A percentile compares a stretch with the other conserved stretches of the same genome.
These are phyloP conservation scores for Aphaenogaster rudis DNA, from an alignment of 1,140 invertebrate species.

Conservation along the genomic window DNA sequence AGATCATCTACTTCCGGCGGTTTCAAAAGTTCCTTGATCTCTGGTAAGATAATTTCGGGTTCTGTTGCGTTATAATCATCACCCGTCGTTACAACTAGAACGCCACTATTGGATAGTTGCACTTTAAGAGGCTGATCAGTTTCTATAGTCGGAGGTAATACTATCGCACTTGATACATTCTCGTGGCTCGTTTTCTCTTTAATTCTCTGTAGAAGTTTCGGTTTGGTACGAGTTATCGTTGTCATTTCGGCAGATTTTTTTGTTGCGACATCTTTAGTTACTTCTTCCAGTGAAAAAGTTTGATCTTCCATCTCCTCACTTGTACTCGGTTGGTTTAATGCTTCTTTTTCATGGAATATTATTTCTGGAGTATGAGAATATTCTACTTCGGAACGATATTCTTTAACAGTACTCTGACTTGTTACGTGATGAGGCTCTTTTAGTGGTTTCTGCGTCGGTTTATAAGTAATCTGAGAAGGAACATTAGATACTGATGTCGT, in stretches of 20 bases:
- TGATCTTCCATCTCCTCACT: background rate
- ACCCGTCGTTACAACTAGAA: conserved; percentile 21
- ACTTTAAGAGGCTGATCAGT: conserved; percentile 32
- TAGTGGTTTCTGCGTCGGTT: background rate
- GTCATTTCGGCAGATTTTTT: background rate
- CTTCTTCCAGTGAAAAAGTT: background rate
- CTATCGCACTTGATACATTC: background rate
- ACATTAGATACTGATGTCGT: background rate
- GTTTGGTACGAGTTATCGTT: background rate
- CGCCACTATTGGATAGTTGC: background rate
- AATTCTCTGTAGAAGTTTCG: background rate
- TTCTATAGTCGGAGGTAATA: conserved; percentile 55
- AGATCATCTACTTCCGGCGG: background rate
- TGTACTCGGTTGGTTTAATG: background rate
- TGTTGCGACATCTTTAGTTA: background rate
- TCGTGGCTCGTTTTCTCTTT: background rate
- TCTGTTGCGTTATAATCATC: background rate
- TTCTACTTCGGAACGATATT: background rate
- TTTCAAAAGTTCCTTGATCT: conserved; percentile 25
- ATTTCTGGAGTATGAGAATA: background rate
- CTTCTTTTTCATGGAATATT: background rate
- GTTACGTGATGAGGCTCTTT: background rate
- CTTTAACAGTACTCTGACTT: background rate
- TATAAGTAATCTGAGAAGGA: background rate
- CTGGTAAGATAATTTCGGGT: conserved; percentile 26